A percentile compares a stretch with the other conserved stretches of the same genome.
phyloP scores from a whole-genome alignment of 2,888 invertebrate species.

The Germaria angustata region DNA sequence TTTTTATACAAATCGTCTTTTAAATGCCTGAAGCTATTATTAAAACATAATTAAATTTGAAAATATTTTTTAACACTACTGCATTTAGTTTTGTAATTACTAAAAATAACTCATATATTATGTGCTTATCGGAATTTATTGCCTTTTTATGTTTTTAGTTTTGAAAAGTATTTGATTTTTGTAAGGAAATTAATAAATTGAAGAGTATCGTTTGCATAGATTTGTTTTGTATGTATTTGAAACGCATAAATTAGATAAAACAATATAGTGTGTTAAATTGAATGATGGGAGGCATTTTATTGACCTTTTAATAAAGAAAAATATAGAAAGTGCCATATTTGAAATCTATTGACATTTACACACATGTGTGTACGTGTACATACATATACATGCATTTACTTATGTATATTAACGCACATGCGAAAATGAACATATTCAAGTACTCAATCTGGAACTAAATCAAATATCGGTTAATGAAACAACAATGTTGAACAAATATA shows the following conservation, averaged over 20 bases:
- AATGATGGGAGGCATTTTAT: slow-evolving; percentile 52
- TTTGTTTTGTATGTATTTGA: not conserved
- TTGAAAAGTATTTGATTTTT: not conserved
- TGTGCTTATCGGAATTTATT: not conserved
- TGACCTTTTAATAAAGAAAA: slow-evolving; percentile 47
- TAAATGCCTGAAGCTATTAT: not conserved
- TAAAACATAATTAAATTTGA: not conserved
- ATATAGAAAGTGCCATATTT: not conserved
- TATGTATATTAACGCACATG: too few species aligned
- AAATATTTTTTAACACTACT: too few species aligned
- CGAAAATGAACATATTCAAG: too few species aligned
- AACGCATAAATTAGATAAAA: slow-evolving; percentile 36
- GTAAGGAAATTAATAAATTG: not conserved
- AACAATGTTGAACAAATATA: slow-evolving; percentile 27
- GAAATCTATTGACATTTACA: not conserved
- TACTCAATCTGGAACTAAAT: slow-evolving; percentile 11
- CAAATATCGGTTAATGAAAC: slow-evolving; percentile 5
- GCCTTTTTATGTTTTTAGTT: not conserved
- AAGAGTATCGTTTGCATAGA: not conserved
- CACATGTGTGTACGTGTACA: too few species aligned
- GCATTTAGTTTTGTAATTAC: too few species aligned
- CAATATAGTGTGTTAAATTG: slow-evolving; percentile 21
- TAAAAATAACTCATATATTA: not conserved
- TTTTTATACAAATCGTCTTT: not conserved
- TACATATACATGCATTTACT: too few species aligned